Percentiles rank a stretch among this genome's conserved stretches.
These are phyloP conservation scores for Crocodylus rhombifer DNA, from an alignment of 2,797 vertebrate species.

Conservation along the genomic window DNA sequence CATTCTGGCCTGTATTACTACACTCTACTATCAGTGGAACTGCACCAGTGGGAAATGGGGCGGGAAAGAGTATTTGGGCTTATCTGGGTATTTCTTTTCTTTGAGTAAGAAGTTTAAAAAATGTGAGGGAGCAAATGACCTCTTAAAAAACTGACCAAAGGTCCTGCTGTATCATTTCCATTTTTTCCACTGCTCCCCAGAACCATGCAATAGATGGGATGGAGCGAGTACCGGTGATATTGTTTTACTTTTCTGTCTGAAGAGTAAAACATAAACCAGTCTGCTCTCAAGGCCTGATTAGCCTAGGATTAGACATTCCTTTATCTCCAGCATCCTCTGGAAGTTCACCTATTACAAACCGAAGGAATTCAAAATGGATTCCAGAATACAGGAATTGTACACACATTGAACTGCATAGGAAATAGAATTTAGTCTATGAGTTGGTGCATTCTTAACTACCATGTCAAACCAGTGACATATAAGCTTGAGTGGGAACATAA, in stretches of 20 bases:
- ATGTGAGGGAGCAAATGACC: neutral
- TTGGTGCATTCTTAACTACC: neutral
- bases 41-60: neutral
- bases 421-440: too few relatives aligned
- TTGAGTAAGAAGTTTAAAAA: neutral
- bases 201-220: neutral
- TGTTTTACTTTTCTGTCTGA: neutral
- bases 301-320: neutral
- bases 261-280: neutral
- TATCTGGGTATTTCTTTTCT: conserved; percentile 21
- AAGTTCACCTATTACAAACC: neutral
- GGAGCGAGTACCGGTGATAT: neutral
- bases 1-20: neutral
- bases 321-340: neutral
- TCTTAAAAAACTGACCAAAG: neutral
- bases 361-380: too few relatives aligned
- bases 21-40: neutral
- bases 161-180: neutral
- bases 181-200: neutral
- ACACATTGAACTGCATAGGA: too few relatives aligned
- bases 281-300: neutral
- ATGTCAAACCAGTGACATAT: neutral
- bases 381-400: too few relatives aligned
- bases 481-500: neutral
- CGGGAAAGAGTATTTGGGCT: neutral